Base-by-base conservation (phyloP, 2,888 invertebrate species). In the Trimorus sp. region DNA sequence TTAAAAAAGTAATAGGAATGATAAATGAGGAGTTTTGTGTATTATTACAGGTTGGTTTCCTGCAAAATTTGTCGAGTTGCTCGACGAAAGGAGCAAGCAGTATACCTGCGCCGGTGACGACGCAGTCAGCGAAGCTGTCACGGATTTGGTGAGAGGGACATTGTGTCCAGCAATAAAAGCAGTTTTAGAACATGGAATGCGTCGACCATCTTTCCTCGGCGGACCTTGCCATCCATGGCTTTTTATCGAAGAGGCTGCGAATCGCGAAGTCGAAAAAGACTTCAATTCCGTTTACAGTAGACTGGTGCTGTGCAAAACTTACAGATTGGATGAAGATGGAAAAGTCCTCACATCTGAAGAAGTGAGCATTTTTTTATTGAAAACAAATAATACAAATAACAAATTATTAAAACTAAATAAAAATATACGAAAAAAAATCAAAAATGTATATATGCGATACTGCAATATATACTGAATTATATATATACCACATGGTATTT, bases 311-410 rank as follows among this genome's bases (percentile, higher is more conserved):
- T 99, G 99, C 90, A 99, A 99, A 93, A 99, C 99, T 26, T 99
- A 98, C 93, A 94, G 98, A 84, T 93, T 99, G 84, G 99, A 99
- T 93, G 99, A 99, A 93, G 99, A 99, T 93, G 99, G 99, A 1
- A 99, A 99, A 93, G 99, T 99, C 38, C 93, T 99, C 58, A 99
- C 99, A 0, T 99, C 99, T 7, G 99, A 99, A 93, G 99, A 99
- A 92, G 96, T 96, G 91, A 79, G 62, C n/a, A n/a, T n/a, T n/a
- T n/a, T n/a, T n/a, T n/a, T n/a, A n/a, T n/a, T n/a, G n/a, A n/a
- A n/a, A n/a, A n/a, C n/a, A n/a, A n/a, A n/a, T n/a, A n/a, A n/a
- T n/a, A n/a, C n/a, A n/a, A n/a, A n/a, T n/a, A n/a, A n/a, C n/a
- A n/a, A n/a, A n/a, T n/a, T n/a, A n/a, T n/a, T n/a, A n/a, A n/a